A percentile compares a stretch with the other conserved stretches of the same genome.
phyloP scores from a whole-genome alignment of 30 jellyfish, hydroid and myxozoan genomes.

The Aurelia aurita complex sp. Pacific region DNA sequence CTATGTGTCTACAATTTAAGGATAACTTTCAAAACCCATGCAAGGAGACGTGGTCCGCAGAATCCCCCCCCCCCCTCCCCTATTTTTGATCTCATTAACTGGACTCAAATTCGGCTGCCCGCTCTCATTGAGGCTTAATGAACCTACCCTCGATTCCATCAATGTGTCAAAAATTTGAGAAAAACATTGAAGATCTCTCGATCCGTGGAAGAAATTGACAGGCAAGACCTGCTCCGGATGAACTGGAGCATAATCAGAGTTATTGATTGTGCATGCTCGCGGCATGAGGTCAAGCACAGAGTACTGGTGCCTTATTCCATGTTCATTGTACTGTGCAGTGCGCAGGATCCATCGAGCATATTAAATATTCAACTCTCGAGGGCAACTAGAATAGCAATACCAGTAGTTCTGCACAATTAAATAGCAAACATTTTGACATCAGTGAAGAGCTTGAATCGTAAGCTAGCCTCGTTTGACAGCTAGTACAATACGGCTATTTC shows the following conservation, averaged over 20 bases:
- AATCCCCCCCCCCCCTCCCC: no score
- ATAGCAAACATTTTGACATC: conserved; percentile 16
- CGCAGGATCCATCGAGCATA: conserved; percentile 46
- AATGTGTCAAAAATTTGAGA: conserved; percentile 32
- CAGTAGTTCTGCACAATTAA: conserved; percentile 42
- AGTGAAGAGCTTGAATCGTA: conserved; percentile 39
- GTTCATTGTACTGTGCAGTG: conserved; percentile 58
- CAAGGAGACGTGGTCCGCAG: conserved; percentile 7
- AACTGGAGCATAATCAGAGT: conserved; percentile 27
- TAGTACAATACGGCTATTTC: neutral
- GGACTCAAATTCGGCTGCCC: no score
- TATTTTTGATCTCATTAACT: no score
- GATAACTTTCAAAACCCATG: conserved; percentile 27
- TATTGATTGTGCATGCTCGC: conserved; percentile 70
- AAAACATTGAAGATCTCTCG: conserved; percentile 40
- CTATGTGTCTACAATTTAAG: no score
- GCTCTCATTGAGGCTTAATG: neutral
- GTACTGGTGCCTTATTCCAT: conserved; percentile 73
- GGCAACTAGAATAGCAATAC: conserved; percentile 67
- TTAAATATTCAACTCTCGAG: conserved; percentile 72
- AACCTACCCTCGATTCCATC: conserved; percentile 1
- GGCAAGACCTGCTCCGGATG: conserved; percentile 49
- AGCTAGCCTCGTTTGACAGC: conserved; percentile 47
- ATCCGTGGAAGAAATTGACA: conserved; percentile 40
- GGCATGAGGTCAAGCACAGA: conserved; percentile 73